A percentile compares a stretch with the other conserved stretches of the same genome.
These are phyloP conservation scores for Scolanthus callimorphus DNA, from an alignment of 92 coral and sea anemone species.

Conservation along the genomic window DNA sequence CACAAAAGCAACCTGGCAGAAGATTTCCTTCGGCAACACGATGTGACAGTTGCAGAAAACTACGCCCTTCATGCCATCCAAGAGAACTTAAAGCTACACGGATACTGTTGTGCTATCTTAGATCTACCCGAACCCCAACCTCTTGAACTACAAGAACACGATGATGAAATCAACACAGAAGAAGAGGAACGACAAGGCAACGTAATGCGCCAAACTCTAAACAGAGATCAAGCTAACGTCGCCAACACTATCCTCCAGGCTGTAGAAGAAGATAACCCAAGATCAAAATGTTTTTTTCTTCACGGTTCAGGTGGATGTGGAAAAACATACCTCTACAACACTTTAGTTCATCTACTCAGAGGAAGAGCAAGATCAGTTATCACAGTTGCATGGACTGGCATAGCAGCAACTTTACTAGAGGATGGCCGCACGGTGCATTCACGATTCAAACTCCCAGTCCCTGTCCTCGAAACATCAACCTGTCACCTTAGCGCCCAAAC, in stretches of 20 bases:
- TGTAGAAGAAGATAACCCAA: constrained; percentile 2
- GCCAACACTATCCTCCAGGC: background rate
- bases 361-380: no score
- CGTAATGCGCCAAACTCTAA: background rate
- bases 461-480: constrained; percentile 1
- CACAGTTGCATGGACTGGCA: constrained; percentile 2
- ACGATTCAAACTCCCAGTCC: constrained; percentile 10
- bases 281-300: background rate
- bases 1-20: constrained; percentile 10
- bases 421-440: constrained; percentile 6
- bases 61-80: background rate
- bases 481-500: background rate
- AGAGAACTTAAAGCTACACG: background rate
- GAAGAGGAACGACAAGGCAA: constrained; percentile 1
- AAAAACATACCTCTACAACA: constrained; percentile 8
- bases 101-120: background rate
- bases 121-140: constrained; percentile 3
- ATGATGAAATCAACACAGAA: no score
- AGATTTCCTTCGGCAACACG: background rate
- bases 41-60: constrained; percentile 5
- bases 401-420: constrained; percentile 6
- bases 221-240: constrained; percentile 1
- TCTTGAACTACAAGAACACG: background rate
- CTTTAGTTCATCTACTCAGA: background rate
- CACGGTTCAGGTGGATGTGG: constrained; percentile 13